A percentile compares a stretch with the other conserved stretches of the same genome.
Evolutionary conservation across 2,888 invertebrate genomes (phyloP).

Genomic region (Rapana venosa): DNA sequence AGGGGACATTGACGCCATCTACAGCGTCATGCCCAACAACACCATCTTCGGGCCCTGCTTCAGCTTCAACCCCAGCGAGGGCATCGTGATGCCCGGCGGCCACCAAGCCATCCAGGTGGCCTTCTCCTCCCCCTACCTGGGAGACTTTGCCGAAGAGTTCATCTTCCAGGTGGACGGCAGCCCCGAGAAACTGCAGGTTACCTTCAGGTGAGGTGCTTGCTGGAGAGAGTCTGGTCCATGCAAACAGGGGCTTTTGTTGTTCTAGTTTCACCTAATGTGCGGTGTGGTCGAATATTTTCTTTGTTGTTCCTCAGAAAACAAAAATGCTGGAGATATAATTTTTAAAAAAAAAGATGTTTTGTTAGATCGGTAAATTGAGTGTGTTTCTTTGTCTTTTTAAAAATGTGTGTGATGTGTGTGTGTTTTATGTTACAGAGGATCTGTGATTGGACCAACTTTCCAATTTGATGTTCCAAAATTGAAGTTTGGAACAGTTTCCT

Average conservation of each 20-base stretch:
- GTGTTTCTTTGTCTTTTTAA: too few species aligned
- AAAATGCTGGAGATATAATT: too few species aligned
- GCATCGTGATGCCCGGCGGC: slow-evolving; percentile 77
- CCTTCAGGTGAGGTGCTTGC: slow-evolving; percentile 63
- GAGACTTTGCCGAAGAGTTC: slow-evolving; percentile 77
- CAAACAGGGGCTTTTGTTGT: background rate
- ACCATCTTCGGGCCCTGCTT: slow-evolving; percentile 76
- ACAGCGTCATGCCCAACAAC: slow-evolving; percentile 67
- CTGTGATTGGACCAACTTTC: slow-evolving; percentile 78
- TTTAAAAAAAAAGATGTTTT: too few species aligned
- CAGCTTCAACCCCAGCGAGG: slow-evolving; percentile 76
- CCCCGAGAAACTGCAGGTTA: slow-evolving; percentile 68
- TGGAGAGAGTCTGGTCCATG: background rate
- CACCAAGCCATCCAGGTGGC: slow-evolving; percentile 77
- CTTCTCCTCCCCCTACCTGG: slow-evolving; percentile 75
- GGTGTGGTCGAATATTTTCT: background rate
- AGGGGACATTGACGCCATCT: slow-evolving; percentile 78
- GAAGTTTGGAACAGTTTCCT: slow-evolving; percentile 77
- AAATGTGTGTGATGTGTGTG: too few species aligned
- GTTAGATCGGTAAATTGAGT: too few species aligned
- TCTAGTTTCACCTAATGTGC: background rate
- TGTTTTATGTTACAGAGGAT: slow-evolving; percentile 68
- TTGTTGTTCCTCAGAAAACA: too few species aligned
- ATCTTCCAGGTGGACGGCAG: slow-evolving; percentile 76
- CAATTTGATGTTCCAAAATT: slow-evolving; percentile 77